These are phyloP conservation scores for Scopus umbretta DNA, from an alignment of 2,113 vertebrate genomes.

Conservation along the genomic window DNA sequence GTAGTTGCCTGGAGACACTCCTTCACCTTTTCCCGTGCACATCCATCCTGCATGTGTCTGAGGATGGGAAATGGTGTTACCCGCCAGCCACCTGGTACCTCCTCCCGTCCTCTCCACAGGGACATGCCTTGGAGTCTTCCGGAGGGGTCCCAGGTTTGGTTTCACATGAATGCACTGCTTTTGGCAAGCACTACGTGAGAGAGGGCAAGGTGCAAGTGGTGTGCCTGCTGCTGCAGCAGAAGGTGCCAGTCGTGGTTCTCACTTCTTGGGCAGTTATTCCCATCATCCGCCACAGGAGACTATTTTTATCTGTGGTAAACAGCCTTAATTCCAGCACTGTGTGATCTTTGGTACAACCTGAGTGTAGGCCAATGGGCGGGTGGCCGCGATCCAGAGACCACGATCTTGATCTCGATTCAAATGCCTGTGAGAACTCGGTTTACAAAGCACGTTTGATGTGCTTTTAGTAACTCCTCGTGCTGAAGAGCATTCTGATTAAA, in stretches of 20 bases:
- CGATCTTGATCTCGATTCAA: not conserved
- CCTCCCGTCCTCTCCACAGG: not conserved
- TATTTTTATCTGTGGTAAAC: constrained; percentile 7
- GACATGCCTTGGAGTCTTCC: not conserved
- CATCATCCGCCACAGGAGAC: not conserved
- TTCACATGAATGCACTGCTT: fast-evolving
- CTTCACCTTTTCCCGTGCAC: not conserved
- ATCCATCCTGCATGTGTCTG: not conserved
- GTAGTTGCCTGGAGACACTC: not conserved
- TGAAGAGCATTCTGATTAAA: not conserved
- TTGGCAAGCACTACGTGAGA: fast-evolving
- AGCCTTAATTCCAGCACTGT: not conserved
- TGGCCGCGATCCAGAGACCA: not conserved
- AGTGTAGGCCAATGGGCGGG: not conserved
- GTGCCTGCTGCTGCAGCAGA: not conserved
- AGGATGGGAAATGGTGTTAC: not conserved
- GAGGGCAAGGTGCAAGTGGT: not conserved
- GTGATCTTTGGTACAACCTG: not conserved
- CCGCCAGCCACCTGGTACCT: not conserved
- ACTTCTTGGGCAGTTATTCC: not conserved
- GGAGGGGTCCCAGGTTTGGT: not conserved
- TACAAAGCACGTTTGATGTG: not conserved
- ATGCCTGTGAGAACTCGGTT: not conserved
- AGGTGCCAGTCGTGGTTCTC: not conserved
- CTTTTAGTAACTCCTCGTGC: not conserved